These are phyloP conservation scores for Crocidura indochinensis DNA, from an alignment of 2,797 vertebrate species.

Conservation along the genomic window DNA sequence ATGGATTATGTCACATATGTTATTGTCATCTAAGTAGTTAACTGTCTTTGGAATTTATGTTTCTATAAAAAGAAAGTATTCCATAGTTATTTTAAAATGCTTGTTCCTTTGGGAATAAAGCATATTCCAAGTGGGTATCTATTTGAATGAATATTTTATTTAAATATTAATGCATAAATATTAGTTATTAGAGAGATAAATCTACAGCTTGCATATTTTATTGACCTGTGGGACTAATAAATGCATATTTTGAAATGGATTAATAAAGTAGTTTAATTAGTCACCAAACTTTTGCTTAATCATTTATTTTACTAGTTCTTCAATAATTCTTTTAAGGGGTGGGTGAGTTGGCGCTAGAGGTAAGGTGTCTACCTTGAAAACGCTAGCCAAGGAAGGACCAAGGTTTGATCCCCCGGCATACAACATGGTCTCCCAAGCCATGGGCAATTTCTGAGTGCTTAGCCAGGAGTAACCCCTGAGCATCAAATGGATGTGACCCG, in stretches of 20 bases:
- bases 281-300: neutral
- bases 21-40: neutral
- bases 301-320: neutral
- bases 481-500: no score
- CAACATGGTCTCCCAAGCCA: no score
- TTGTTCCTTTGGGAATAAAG: neutral
- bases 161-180: no score
- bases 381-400: no score
- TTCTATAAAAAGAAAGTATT: neutral
- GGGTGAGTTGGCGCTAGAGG: no score
- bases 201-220: neutral
- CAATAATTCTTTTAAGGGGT: neutral
- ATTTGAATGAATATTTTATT: conserved; percentile 33
- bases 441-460: no score
- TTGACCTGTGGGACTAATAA: neutral
- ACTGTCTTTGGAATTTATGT: neutral
- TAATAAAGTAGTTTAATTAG: conserved; percentile 1
- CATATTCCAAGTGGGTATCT: conserved; percentile 2
- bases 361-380: no score
- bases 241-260: neutral
- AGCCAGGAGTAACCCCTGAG: no score
- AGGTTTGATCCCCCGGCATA: no score
- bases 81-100: neutral
- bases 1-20: neutral
- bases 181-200: neutral